Evolutionary conservation across 2,888 invertebrate genomes (phyloP).

Genomic region (Acheta domesticus): DNA sequence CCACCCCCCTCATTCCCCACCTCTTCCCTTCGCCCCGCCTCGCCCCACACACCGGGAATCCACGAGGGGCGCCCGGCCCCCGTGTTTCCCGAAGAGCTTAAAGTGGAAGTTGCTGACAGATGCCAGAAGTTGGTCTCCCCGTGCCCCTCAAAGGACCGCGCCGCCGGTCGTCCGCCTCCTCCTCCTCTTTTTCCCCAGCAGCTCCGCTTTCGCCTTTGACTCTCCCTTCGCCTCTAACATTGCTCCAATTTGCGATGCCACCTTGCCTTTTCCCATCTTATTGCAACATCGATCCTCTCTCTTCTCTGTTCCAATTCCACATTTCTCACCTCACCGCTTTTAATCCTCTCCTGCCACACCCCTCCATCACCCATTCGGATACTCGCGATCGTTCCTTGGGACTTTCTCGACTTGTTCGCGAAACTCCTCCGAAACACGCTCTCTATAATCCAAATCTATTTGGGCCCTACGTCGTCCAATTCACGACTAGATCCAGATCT

Average conservation of each 20-base stretch:
- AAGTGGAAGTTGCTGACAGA: neutral
- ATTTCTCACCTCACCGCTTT: conserved; percentile 38
- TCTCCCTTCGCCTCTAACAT: conserved; percentile 38
- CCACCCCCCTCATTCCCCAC: neutral
- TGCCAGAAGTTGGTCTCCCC: neutral
- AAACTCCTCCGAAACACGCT: too few relatives aligned
- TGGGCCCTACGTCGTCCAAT: too few relatives aligned
- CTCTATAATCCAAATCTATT: too few relatives aligned
- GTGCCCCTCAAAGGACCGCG: neutral
- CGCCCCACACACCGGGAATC: neutral
- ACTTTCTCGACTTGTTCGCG: too few relatives aligned
- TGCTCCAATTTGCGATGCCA: conserved; percentile 47
- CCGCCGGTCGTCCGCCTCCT: conserved; percentile 35
- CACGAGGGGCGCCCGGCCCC: neutral
- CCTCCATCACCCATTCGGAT: too few relatives aligned
- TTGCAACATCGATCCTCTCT: conserved; percentile 36
- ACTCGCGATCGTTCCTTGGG: too few relatives aligned
- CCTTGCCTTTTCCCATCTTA: conserved; percentile 38
- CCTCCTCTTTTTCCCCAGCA: conserved; percentile 31
- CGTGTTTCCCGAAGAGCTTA: neutral
- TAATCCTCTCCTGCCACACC: conserved; percentile 30
- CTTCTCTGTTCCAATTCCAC: conserved; percentile 41
- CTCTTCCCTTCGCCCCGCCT: neutral
- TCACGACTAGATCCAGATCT: too few relatives aligned
- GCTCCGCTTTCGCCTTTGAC: neutral